phyloP scores from a whole-genome alignment of 2,797 vertebrate species.

The Argentina silus region DNA sequence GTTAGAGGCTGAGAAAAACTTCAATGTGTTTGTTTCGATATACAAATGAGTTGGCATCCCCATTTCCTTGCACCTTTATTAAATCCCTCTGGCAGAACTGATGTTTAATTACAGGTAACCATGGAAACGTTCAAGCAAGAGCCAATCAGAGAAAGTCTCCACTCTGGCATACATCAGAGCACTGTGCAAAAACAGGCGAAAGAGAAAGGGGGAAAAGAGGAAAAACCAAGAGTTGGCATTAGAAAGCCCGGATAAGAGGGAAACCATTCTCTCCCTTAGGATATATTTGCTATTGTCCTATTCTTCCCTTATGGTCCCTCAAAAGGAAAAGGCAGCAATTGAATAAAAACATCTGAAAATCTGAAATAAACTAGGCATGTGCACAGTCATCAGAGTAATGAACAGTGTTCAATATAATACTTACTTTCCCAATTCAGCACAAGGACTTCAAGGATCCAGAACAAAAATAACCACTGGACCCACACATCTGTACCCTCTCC shows the following conservation, averaged over 20 bases:
- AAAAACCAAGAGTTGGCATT: background rate
- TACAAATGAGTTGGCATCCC: background rate
- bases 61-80: slow-evolving; percentile 19
- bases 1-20: background rate
- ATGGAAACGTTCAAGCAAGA: slow-evolving; percentile 24
- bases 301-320: background rate
- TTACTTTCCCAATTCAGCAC: background rate
- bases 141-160: slow-evolving; percentile 26
- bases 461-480: background rate
- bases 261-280: background rate
- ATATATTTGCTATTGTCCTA: too few species aligned
- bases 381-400: background rate
- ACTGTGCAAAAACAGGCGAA: slow-evolving; percentile 4
- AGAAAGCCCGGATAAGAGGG: background rate
- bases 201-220: background rate
- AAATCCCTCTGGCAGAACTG: slow-evolving; percentile 18
- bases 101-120: slow-evolving; percentile 37
- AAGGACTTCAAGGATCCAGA: background rate
- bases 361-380: background rate
- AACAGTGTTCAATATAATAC: background rate
- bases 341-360: background rate
- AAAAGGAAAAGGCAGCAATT: background rate
- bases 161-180: slow-evolving; percentile 11
- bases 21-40: background rate
- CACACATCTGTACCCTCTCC: background rate